phyloP scores from a whole-genome alignment of 2,888 invertebrate species.

The Cephus pulcher region DNA sequence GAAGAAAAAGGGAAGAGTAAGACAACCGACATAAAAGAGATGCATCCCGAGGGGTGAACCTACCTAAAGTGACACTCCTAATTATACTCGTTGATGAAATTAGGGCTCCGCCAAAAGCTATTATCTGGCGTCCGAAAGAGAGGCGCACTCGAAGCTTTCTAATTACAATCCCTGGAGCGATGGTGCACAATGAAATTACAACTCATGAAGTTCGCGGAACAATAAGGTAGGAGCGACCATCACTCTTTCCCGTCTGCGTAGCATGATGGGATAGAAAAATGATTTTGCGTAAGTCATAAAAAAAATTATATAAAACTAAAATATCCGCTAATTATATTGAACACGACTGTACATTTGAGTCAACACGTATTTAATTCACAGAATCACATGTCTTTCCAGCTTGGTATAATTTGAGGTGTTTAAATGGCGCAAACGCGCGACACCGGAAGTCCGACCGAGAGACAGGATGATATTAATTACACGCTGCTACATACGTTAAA shows the following conservation, averaged over 20 bases:
- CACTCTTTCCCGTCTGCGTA: too few species aligned
- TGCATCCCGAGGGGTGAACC: slow-evolving; percentile 1
- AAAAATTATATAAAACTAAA: too few species aligned
- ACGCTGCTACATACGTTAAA: too few species aligned
- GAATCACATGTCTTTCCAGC: too few species aligned
- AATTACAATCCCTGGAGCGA: slow-evolving; percentile 16
- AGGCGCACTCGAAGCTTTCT: slow-evolving; percentile 8
- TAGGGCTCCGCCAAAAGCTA: slow-evolving; percentile 18
- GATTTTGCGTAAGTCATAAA: too few species aligned
- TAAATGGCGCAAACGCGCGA: too few species aligned
- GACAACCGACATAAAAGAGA: background rate
- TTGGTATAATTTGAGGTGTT: too few species aligned
- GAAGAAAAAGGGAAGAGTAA: background rate
- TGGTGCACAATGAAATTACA: slow-evolving; percentile 19
- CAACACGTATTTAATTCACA: too few species aligned
- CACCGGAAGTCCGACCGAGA: background rate
- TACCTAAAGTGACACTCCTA: slow-evolving; percentile 23
- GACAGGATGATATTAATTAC: background rate
- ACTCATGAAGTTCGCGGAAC: slow-evolving; percentile 12
- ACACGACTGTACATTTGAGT: too few species aligned
- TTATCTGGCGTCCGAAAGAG: slow-evolving; percentile 8
- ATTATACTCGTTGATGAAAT: slow-evolving; percentile 22
- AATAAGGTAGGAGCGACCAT: slow-evolving; percentile 2
- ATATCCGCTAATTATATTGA: too few species aligned
- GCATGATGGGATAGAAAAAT: too few species aligned